These are phyloP conservation scores for Corbicula japonica DNA, from an alignment of 2,888 invertebrate species.

Conservation along the genomic window DNA sequence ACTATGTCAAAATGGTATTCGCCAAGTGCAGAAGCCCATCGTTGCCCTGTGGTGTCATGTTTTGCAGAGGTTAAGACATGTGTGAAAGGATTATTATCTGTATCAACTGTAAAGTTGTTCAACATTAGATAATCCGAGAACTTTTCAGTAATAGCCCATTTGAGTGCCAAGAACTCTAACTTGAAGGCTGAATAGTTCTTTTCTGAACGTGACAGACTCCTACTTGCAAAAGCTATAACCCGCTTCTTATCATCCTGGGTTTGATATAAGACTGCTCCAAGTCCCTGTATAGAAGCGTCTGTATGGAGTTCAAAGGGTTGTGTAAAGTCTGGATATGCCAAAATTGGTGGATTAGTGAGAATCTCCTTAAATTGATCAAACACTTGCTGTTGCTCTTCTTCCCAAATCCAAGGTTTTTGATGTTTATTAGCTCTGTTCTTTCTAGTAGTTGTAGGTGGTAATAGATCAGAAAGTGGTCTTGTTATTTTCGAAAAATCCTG, in stretches of 20 bases:
- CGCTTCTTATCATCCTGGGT: conserved; percentile 16
- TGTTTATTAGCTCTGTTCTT: conserved; percentile 16
- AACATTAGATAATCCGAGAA: conserved; percentile 1
- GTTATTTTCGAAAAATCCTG: conserved; percentile 50
- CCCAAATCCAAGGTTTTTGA: conserved; percentile 24
- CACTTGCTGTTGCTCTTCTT: conserved; percentile 8
- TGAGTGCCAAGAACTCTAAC: conserved; percentile 19
- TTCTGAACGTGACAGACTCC: conserved; percentile 14
- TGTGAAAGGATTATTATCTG: conserved; percentile 14
- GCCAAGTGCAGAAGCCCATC: conserved; percentile 20
- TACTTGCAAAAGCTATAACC: conserved; percentile 30
- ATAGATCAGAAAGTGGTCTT: conserved; percentile 46
- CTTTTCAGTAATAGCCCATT: conserved; percentile 26
- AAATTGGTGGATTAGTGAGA: conserved; percentile 27
- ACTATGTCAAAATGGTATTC: conserved; percentile 12
- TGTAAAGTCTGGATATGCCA: conserved; percentile 28
- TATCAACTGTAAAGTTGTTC: conserved; percentile 3
- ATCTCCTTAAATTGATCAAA: conserved; percentile 23
- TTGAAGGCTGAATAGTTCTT: conserved; percentile 22
- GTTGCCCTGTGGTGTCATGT: conserved; percentile 17
- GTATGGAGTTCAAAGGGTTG: conserved; percentile 37
- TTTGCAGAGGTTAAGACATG: conserved; percentile 7
- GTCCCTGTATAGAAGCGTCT: conserved; percentile 8
- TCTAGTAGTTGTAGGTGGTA: conserved; percentile 26
- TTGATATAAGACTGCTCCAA: conserved; percentile 25